Base-by-base conservation (phyloP, 2,888 invertebrate species). In the Agrotis ipsilon region DNA sequence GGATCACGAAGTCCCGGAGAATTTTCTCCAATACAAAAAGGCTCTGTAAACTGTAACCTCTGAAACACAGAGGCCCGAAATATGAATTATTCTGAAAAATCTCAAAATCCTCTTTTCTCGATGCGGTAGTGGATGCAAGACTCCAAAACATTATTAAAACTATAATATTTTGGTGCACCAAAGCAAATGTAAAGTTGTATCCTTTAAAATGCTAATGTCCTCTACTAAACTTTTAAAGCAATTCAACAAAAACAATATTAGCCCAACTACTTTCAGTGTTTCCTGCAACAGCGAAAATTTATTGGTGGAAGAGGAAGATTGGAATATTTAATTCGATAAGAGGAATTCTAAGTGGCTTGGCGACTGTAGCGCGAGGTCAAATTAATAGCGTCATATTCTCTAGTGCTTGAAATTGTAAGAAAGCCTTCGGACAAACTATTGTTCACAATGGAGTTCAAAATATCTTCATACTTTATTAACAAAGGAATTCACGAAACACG, bases 311-410 rank as follows among this genome's bases (percentile, higher is more conserved):
- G 68, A 71, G 58, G 63, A 77, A 71, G 83, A 77, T 80, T 68
- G 66, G 83, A 80, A 82, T 80, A 83, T 72, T 83, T 73, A 83
- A 83, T 80, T 76, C 80, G 77, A 76, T 80, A 83, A 81, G 70
- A 80, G 83, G 68, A 81, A 80, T 80, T 79, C 63, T 75, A 79
- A 82, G 82, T 82, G 75, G 80, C 80, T 82, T 75, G 61, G 75
- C 71, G 82, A 75, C 80, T 58, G 71, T 55, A 79, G 75, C 69
- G 66, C 62, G 82, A 67, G 75, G 63, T 71, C 79, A 62, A 82
- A 82, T 82, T 75, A 82, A 80, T 82, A 68, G 79, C 71, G 65
- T 68, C 58, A 60, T 71, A 70, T 54, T 71, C 68, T 61, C 60
- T 66, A 64, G 55, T 62, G 62, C 69, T 70, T 57, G 55, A 57